Conservation (phyloP, 2,797 vertebrate species). For the Leptatherina wallacei region DNA sequence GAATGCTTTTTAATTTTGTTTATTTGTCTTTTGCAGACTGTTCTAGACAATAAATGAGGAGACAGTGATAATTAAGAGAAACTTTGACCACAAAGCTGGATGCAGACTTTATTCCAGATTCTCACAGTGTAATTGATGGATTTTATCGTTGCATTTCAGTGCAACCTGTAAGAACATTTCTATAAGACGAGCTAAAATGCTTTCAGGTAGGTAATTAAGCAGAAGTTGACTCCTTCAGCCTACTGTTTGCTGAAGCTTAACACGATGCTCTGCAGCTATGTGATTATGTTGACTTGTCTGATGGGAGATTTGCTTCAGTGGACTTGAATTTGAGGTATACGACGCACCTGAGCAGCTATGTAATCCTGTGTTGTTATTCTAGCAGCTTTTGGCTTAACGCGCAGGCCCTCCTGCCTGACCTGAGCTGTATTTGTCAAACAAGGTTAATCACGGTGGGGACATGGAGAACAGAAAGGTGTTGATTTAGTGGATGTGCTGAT, state of each 20-base stretch:
- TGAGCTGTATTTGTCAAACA: constrained; percentile 75
- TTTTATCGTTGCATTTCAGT: background rate
- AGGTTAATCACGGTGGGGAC: constrained; percentile 70
- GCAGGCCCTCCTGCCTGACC: constrained; percentile 69
- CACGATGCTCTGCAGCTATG: constrained; percentile 29
- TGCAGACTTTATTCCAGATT: background rate
- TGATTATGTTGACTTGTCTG: constrained; percentile 71
- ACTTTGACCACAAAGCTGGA: background rate
- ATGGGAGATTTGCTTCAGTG: constrained; percentile 73
- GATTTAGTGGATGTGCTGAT: constrained; percentile 66
- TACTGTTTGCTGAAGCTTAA: constrained; percentile 33
- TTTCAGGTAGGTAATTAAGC: constrained; percentile 16
- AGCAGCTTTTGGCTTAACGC: constrained; percentile 65
- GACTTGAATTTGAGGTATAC: constrained; percentile 71
- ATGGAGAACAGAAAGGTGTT: constrained; percentile 55
- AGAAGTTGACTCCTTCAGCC: constrained; percentile 3
- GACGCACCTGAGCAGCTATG: constrained; percentile 71
- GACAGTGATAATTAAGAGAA: background rate
- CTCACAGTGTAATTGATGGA: background rate
- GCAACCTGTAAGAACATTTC: background rate
- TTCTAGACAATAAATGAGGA: background rate
- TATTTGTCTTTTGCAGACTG: background rate
- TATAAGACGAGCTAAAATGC: background rate
- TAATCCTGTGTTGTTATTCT: constrained; percentile 76
- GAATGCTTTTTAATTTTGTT: background rate